A percentile compares a stretch with the other conserved stretches of the same genome.
These are phyloP conservation scores for Stichopus chloronotus DNA, from an alignment of 35 echinoderm and acorn worm genomes.

Conservation along the genomic window DNA sequence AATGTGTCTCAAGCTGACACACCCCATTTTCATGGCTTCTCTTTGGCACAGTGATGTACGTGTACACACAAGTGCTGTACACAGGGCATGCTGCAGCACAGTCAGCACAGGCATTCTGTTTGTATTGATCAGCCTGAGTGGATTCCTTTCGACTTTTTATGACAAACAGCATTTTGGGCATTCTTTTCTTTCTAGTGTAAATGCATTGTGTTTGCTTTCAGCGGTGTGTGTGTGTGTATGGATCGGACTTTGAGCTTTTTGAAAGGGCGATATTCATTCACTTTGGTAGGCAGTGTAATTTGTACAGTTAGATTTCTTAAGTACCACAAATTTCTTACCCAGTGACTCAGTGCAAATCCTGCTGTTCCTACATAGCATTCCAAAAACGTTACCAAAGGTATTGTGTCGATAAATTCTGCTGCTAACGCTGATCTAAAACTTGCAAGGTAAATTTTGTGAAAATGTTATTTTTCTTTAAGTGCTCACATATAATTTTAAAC, in stretches of 20 bases:
- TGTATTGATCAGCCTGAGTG: background rate
- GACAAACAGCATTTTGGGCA: background rate
- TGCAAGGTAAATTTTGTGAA: too few relatives aligned
- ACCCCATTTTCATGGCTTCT: background rate
- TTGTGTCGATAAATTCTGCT: too few relatives aligned
- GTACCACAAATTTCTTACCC: too few relatives aligned
- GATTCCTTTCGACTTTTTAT: background rate
- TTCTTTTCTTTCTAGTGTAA: background rate
- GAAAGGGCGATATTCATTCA: background rate
- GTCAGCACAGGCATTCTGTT: background rate
- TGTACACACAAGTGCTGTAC: background rate
- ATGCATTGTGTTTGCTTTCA: background rate
- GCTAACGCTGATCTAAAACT: too few relatives aligned
- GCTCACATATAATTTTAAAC: too few relatives aligned
- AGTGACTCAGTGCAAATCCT: too few relatives aligned
- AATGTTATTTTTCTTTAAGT: too few relatives aligned
- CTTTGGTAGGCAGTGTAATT: background rate
- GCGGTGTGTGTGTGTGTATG: background rate
- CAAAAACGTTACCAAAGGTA: too few relatives aligned
- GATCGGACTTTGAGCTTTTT: constrained; percentile 1
- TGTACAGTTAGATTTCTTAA: background rate
- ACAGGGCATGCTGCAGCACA: too few relatives aligned
- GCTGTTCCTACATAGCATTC: too few relatives aligned
- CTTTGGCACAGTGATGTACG: background rate
- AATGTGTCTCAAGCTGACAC: background rate